Evolutionary conservation across 1,140 invertebrate genomes (phyloP), one percentile per base, ranked within the genome.

Genomic region (Paralvinella palmiformis): DNA sequence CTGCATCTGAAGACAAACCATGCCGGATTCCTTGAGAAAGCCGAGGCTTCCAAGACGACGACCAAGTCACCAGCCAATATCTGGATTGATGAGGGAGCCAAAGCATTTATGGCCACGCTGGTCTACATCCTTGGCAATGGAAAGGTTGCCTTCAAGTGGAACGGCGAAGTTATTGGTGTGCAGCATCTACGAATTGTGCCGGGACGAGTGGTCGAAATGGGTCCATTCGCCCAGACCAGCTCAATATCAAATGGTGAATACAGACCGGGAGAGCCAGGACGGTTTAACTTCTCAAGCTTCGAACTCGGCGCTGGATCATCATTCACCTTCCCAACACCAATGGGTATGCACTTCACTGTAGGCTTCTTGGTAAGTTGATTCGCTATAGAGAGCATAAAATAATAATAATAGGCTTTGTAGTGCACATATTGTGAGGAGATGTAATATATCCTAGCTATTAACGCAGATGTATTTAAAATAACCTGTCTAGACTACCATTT

Each of bases 91-190:
- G 64, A 63, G 27, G 69, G 67, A 3, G 69, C 68, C 1, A 59
- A 62, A 20, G 68, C 67, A 1, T 72, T 67, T 60, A 63, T 75
- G 10, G 71, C 73, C 17, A 64, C 69, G 31, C 44, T 73, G 0
- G 71, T 73, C 13, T 73, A 75, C 55, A 72, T 75, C 24, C 61
- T 73, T 3, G 73, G 73, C 20, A 17, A 55, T n/a, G 73, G 73
- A 17, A 67, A 75, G 41, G 68, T 73, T 22, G 73, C 73, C 24
- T 66, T 75, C 15, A 70, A 67, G 37, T 75, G 73, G 73, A 69
- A 73, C 59, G 73, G 73, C 33, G 73, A 73, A 62, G 68, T 73
- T 33, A 69, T 75, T 17, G 73, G 73, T 20, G 71, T 72, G 1
- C 55, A 65, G 5, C 72, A 75, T 48, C 50, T 75, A 48, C 69